Base-by-base conservation (phyloP, 2,888 invertebrate species). In the Latrodectus elegans region DNA sequence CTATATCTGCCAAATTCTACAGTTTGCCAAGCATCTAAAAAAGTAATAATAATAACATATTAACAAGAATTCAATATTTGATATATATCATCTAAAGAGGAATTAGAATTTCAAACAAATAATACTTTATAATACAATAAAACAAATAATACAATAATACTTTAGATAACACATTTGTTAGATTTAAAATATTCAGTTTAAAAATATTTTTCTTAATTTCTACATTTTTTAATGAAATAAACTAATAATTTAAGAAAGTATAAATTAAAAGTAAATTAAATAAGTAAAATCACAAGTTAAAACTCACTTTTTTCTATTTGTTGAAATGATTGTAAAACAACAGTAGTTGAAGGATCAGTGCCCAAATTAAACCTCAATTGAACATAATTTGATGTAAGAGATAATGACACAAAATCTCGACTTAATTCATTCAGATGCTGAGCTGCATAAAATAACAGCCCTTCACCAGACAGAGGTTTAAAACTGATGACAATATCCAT, bases 311-410 rank as follows among this genome's bases (percentile, higher is more conserved):
- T 87, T 60, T 87, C 86, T 17, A 87, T 73, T 60, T 87, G 81
- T 15, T 81, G 81, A 51, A 81, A 87, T 26, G 87, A 78, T 26
- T 79, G 82, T 26, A 88, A 75, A n/a, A 88, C 75, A 11, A 84
- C 80, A 67, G 84, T 88, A 52, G 84, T 78, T 9, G 80, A 83
- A 17, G 80, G 85, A 60, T 87, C 89, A 53, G 87, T 89, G 26
- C 89, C 89, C 53, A 89, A 72, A 68, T 89, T 89, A 51, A 85
- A 89, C 9, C 86, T 65, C 22, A 87, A 60, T 49, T 89, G 85
- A 11, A 89, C 72, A 73, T 84, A 84, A 12, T 87, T 80, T 8
- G 83, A 26, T 52, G 55, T 60, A 14, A 89, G 55, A 12, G 79
- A 70, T n/a, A 89, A 26, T 10, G 86, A 87, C 17, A 87, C 64